Percentiles rank a stretch among this genome's conserved stretches.
phyloP scores from a whole-genome alignment of 2,113 vertebrate species.

The Acinonyx jubatus region DNA sequence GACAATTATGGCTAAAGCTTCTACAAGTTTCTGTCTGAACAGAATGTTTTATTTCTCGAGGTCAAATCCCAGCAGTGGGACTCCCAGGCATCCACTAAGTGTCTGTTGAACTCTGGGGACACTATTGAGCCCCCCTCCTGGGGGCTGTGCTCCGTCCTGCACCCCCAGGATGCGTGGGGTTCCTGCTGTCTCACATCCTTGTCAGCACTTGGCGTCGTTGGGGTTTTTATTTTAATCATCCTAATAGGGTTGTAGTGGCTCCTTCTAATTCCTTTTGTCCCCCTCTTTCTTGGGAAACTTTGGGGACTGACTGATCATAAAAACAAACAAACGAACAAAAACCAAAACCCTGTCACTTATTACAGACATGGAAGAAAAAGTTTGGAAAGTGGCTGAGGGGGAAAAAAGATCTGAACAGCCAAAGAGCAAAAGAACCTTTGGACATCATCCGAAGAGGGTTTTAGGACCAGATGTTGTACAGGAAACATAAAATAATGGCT shows the following conservation, averaged over 20 bases:
- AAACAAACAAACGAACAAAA: neutral
- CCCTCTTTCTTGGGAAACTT: neutral
- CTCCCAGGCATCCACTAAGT: neutral
- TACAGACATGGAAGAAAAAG: neutral
- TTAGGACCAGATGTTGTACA: neutral
- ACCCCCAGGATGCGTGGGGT: neutral
- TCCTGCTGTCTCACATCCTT: neutral
- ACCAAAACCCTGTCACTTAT: neutral
- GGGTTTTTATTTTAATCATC: neutral
- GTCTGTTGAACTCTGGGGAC: neutral
- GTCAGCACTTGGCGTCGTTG: rapidly evolving
- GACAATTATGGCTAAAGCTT: neutral
- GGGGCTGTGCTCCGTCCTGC: neutral
- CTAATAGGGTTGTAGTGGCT: neutral
- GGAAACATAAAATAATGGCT: neutral
- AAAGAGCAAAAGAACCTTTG: neutral
- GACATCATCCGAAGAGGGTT: neutral
- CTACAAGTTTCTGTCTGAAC: neutral
- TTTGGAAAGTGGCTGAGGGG: neutral
- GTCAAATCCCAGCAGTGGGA: neutral
- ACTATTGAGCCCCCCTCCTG: neutral
- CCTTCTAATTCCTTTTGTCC: neutral
- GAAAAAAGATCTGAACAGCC: neutral
- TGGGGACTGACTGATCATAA: neutral
- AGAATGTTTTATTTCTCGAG: neutral